Conservation (phyloP, 1,140 invertebrate genomes). For the Aradophagus sp. region DNA sequence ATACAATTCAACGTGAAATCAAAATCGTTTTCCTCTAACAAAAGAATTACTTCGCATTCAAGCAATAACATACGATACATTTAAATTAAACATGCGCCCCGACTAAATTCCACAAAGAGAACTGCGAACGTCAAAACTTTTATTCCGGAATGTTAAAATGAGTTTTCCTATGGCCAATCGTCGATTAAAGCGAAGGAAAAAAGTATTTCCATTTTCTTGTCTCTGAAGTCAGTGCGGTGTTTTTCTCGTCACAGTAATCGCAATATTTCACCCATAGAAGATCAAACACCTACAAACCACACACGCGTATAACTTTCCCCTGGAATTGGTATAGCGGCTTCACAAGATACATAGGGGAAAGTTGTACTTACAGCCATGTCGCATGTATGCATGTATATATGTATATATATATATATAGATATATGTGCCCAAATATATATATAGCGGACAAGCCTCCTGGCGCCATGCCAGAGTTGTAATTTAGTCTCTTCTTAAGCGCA, state of each 20-base stretch:
- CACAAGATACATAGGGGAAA: constrained; percentile 40
- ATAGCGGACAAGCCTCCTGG: constrained; percentile 40
- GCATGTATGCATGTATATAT: constrained; percentile 12
- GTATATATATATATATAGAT: too few relatives aligned
- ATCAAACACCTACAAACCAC: constrained; percentile 53
- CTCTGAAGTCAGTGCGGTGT: constrained; percentile 15
- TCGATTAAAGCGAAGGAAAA: background rate
- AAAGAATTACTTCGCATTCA: too few relatives aligned
- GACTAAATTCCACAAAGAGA: constrained; percentile 23
- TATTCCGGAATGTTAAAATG: constrained; percentile 39
- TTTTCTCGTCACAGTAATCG: constrained; percentile 41
- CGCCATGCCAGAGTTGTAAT: constrained; percentile 43
- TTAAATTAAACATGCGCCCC: constrained; percentile 22
- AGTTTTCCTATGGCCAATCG: constrained; percentile 33
- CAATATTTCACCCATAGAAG: constrained; percentile 42
- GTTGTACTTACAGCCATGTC: constrained; percentile 34
- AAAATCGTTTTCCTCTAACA: background rate
- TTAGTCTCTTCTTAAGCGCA: constrained; percentile 48
- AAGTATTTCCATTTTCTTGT: constrained; percentile 30
- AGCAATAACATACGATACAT: constrained; percentile 11
- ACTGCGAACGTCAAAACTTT: constrained; percentile 18
- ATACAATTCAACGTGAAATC: too few relatives aligned
- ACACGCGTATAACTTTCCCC: constrained; percentile 44
- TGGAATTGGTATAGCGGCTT: constrained; percentile 17
- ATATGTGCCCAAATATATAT: too few relatives aligned